phyloP scores from a whole-genome alignment of 2,113 vertebrate species.

The Campylomormyrus numenius region DNA sequence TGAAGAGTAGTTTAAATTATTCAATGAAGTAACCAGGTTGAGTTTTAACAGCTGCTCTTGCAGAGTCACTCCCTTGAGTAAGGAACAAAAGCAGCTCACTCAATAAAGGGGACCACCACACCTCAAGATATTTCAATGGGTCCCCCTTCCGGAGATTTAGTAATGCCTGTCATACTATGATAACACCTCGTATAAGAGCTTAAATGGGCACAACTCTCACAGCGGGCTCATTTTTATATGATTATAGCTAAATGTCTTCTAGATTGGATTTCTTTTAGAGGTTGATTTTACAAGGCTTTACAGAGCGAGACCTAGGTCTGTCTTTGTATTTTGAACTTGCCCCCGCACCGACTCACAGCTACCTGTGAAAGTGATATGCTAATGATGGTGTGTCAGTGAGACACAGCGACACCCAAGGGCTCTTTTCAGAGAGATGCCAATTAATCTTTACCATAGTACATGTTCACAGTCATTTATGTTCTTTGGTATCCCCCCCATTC shows the following conservation, averaged over 20 bases:
- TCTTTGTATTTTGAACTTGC: not conserved
- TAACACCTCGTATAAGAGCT: not conserved
- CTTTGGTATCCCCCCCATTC: not conserved
- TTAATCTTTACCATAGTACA: not conserved
- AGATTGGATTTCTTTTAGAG: not conserved
- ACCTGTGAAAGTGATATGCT: not conserved
- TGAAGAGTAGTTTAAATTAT: slow-evolving; percentile 14
- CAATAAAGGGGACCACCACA: not conserved
- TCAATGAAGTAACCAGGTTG: not conserved
- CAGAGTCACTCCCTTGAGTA: not conserved
- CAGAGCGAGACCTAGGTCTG: not conserved
- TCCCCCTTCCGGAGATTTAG: not conserved
- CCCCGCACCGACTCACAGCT: not conserved
- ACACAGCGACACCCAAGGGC: not conserved
- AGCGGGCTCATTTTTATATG: not conserved
- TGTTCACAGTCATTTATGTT: not conserved
- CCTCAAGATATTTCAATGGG: not conserved
- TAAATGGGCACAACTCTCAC: not conserved
- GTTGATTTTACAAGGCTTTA: not conserved
- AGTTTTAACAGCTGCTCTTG: not conserved
- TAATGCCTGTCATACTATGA: not conserved
- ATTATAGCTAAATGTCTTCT: not conserved
- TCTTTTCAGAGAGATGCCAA: not conserved
- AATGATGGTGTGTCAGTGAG: not conserved
- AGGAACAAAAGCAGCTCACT: not conserved